These are phyloP conservation scores for Diogma glabrata DNA, from an alignment of 2,888 invertebrate species.

Conservation along the genomic window DNA sequence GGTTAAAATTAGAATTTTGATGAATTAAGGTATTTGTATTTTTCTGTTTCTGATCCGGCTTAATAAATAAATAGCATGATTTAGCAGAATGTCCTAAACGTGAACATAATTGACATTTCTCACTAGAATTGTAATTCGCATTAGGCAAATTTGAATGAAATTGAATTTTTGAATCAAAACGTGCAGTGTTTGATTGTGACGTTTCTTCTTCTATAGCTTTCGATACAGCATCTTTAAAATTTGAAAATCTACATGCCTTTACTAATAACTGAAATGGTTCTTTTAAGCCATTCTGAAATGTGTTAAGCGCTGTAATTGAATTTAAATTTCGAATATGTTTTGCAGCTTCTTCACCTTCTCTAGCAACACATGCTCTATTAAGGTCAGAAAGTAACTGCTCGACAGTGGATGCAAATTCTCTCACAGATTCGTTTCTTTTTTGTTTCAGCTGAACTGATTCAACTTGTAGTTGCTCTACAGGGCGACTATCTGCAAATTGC, in stretches of 20 bases:
- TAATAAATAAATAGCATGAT: background rate
- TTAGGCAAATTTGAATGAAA: background rate
- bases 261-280: no score
- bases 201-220: no score
- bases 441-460: background rate
- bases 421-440: no score
- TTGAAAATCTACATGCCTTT: no score
- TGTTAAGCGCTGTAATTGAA: background rate
- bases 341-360: background rate
- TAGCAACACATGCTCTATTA: background rate
- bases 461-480: background rate
- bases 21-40: no score
- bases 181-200: no score
- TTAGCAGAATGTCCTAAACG: background rate
- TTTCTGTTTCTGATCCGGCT: background rate
- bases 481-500: background rate
- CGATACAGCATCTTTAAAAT: no score
- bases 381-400: background rate
- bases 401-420: no score
- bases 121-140: background rate
- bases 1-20: no score
- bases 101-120: background rate
- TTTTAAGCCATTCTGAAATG: background rate
- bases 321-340: background rate
- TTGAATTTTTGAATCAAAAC: background rate